Conservation (phyloP, 2,888 invertebrate genomes). For the Apotomis turbidana region DNA sequence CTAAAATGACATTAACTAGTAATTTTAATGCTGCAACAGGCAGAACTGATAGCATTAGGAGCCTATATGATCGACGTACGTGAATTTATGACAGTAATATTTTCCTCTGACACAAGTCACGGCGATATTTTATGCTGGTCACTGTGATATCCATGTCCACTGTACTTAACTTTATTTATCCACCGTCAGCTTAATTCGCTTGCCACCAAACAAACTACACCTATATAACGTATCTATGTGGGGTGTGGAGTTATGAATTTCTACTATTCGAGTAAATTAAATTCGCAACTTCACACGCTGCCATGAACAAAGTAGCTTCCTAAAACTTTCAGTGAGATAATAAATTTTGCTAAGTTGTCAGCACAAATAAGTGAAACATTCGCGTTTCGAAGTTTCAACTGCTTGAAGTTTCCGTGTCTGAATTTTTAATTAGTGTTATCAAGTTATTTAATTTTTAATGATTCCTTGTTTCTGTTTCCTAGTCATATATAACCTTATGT, state of each 20-base stretch:
- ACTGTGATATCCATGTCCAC: too few species aligned
- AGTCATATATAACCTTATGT: too few species aligned
- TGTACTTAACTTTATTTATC: neutral
- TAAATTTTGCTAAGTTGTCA: conserved; percentile 59
- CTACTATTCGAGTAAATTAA: conserved; percentile 53
- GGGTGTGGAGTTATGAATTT: conserved; percentile 43
- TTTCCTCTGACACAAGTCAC: too few species aligned
- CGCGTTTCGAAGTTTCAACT: conserved; percentile 45
- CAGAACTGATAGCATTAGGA: too few species aligned
- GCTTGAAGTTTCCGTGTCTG: conserved; percentile 13
- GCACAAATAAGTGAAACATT: conserved; percentile 57
- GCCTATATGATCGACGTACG: too few species aligned
- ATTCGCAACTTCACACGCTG: conserved; percentile 54
- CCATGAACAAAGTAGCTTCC: conserved; percentile 56
- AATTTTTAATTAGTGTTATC: conserved; percentile 25
- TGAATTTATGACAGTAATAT: too few species aligned
- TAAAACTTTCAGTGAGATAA: conserved; percentile 59
- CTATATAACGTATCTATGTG: neutral
- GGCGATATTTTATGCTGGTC: too few species aligned
- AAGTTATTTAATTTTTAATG: neutral
- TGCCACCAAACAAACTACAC: conserved; percentile 18
- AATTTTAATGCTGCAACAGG: too few species aligned
- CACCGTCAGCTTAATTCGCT: conserved; percentile 17
- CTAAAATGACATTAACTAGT: too few species aligned
- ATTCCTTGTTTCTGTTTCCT: neutral